Conservation (phyloP, 2,888 invertebrate species). For the Hirtodrosophila trivittata region DNA sequence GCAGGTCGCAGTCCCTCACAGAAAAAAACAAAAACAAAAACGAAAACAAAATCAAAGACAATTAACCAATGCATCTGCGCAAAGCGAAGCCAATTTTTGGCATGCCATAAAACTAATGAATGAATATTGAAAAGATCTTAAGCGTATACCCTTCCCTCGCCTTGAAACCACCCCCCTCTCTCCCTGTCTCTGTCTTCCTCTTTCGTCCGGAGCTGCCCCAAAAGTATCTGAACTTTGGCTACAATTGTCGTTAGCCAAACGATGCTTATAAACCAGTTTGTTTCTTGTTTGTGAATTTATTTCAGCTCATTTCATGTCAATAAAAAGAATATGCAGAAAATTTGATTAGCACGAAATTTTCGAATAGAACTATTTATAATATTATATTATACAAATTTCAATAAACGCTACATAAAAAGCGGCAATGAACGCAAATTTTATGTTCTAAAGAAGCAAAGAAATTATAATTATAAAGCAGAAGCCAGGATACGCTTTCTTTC, state of each 20-base stretch:
- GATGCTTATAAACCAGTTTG: constrained; percentile 54
- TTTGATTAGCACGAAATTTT: constrained; percentile 38
- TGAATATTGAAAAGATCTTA: constrained; percentile 49
- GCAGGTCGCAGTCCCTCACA: constrained; percentile 26
- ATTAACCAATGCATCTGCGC: constrained; percentile 27
- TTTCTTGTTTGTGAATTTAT: constrained; percentile 43
- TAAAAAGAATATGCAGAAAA: constrained; percentile 63
- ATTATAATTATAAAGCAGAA: too few relatives aligned
- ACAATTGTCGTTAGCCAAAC: constrained; percentile 60
- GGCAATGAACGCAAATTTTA: too few relatives aligned
- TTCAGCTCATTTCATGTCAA: constrained; percentile 65
- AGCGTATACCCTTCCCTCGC: constrained; percentile 6
- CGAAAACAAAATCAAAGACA: constrained; percentile 35
- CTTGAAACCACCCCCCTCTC: constrained; percentile 23
- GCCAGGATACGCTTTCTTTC: too few relatives aligned
- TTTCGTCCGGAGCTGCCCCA: not conserved
- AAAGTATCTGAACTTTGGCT: constrained; percentile 43
- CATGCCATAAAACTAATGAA: constrained; percentile 60
- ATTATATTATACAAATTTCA: too few relatives aligned
- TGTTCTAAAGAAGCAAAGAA: too few relatives aligned
- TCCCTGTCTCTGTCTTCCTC: too few relatives aligned
- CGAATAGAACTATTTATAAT: too few relatives aligned
- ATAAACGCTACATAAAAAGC: too few relatives aligned
- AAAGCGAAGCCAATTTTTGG: constrained; percentile 18
- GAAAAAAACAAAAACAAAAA: constrained; percentile 19